Conservation (phyloP, 2,888 invertebrate species). For the Andrena camellia region DNA sequence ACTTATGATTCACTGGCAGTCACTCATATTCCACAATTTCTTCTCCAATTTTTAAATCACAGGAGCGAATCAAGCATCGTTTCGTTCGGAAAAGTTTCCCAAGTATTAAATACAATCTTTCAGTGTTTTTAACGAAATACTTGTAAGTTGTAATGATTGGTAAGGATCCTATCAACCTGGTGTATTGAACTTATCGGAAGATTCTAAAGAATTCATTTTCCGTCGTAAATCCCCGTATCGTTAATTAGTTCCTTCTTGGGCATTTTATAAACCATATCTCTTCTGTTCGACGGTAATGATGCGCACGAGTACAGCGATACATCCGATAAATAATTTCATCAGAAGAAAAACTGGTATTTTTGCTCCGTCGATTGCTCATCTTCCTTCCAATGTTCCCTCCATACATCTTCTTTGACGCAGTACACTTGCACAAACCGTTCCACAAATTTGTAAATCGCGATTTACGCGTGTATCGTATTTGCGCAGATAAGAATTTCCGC, state of each 20-base stretch:
- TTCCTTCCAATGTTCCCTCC: background rate
- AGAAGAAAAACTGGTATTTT: conserved; percentile 11
- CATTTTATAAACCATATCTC: background rate
- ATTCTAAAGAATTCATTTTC: background rate
- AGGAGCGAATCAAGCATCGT: background rate
- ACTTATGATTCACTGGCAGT: background rate
- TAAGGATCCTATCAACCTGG: no score
- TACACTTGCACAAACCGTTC: conserved; percentile 13
- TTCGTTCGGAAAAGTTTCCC: background rate
- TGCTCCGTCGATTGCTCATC: background rate
- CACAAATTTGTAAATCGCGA: conserved; percentile 25
- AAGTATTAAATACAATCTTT: no score
- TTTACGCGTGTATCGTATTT: background rate
- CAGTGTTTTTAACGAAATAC: no score
- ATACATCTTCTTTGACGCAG: background rate
- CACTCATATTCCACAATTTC: background rate
- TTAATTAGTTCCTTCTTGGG: background rate
- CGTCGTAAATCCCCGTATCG: background rate
- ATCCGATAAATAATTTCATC: background rate
- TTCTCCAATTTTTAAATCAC: background rate
- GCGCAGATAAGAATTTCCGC: background rate
- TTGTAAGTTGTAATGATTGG: no score
- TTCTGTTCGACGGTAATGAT: conserved; percentile 1
- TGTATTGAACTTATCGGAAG: background rate
- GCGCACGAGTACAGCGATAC: background rate